These are phyloP conservation scores for Synergus laeviventris DNA, from an alignment of 2,888 invertebrate genomes.

Conservation along the genomic window DNA sequence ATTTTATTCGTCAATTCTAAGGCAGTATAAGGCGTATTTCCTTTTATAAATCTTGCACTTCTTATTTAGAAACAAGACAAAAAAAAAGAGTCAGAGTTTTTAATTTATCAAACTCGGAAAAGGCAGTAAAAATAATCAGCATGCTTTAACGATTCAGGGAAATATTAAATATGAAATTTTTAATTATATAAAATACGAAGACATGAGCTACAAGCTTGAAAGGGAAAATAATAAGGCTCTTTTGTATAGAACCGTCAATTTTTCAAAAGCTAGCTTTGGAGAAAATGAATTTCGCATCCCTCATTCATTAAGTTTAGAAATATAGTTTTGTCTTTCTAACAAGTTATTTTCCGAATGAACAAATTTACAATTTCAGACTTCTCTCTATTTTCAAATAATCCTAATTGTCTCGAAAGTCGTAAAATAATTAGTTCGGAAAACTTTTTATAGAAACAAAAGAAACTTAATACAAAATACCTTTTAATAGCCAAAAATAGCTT, in stretches of 20 bases:
- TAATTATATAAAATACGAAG: neutral
- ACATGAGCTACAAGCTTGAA: neutral
- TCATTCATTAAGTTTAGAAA: too few relatives aligned
- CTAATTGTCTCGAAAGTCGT: too few relatives aligned
- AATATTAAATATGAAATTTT: too few relatives aligned
- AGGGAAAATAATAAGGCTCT: neutral
- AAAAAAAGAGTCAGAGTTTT: neutral
- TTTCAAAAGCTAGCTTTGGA: neutral
- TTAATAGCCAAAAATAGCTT: neutral
- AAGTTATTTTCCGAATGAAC: conserved; percentile 21
- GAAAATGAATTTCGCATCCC: neutral
- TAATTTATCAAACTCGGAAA: too few relatives aligned
- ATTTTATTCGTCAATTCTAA: neutral
- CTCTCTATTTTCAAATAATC: too few relatives aligned
- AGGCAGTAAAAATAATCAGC: neutral
- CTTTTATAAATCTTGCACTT: neutral
- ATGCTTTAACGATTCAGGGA: neutral
- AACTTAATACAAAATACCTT: neutral
- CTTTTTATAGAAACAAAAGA: too few relatives aligned
- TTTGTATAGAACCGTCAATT: neutral
- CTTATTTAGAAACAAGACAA: neutral
- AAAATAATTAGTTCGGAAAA: too few relatives aligned
- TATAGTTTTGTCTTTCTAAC: too few relatives aligned
- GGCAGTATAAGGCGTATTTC: neutral
- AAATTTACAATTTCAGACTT: conserved; percentile 13